Percentiles rank a stretch among this genome's conserved stretches.
These are phyloP conservation scores for Macrophya annulata DNA, from an alignment of 2,888 invertebrate species.

Conservation along the genomic window DNA sequence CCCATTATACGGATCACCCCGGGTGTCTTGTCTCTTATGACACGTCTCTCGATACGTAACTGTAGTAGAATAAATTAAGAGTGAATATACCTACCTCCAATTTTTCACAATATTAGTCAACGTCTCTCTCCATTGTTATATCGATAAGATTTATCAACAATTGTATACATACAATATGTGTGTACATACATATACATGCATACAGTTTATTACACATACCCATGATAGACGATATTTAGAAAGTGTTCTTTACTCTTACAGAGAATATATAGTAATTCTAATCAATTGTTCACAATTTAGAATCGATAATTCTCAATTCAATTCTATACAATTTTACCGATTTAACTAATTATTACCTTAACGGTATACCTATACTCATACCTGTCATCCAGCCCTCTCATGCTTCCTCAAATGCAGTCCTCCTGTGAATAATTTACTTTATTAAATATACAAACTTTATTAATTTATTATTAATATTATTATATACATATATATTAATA, in stretches of 20 bases:
- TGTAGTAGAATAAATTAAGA: neutral
- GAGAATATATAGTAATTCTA: neutral
- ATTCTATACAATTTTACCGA: constrained; percentile 17
- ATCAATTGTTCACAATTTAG: neutral
- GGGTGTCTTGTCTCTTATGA: neutral
- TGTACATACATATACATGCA: neutral
- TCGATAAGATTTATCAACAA: neutral
- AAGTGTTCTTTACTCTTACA: neutral
- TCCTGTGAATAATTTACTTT: constrained; percentile 22
- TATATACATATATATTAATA: constrained; percentile 27
- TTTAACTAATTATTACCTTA: constrained; percentile 5
- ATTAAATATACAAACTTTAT: constrained; percentile 18
- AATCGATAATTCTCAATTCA: constrained; percentile 17
- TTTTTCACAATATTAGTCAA: constrained; percentile 23
- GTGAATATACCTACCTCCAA: constrained; percentile 27
- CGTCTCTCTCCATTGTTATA: neutral
- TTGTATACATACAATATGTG: neutral
- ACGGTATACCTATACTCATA: neutral
- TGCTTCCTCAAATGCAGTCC: constrained; percentile 17
- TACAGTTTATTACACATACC: neutral
- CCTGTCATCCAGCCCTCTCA: neutral
- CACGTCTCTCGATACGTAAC: neutral
- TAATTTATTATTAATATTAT: constrained; percentile 18
- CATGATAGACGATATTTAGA: neutral
- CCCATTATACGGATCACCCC: neutral